These are phyloP conservation scores for Calyptomena viridis DNA, from an alignment of 2,113 vertebrate genomes.

Conservation along the genomic window DNA sequence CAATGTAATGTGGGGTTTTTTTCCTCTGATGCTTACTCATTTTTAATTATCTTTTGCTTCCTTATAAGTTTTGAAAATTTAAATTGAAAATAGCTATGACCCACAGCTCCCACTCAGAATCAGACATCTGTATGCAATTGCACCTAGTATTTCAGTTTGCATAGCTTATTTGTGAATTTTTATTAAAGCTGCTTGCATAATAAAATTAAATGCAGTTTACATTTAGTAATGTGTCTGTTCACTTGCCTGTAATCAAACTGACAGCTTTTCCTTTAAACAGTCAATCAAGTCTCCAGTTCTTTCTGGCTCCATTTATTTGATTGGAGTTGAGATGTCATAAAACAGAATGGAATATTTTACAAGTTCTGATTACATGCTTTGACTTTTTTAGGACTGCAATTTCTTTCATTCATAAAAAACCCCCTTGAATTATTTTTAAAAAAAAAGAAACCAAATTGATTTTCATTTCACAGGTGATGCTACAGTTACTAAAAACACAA, in stretches of 20 bases:
- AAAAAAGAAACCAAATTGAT: not conserved
- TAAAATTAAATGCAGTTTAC: slow-evolving; percentile 58
- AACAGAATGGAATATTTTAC: slow-evolving; percentile 61
- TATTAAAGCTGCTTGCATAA: slow-evolving; percentile 55
- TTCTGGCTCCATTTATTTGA: slow-evolving; percentile 49
- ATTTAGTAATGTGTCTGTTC: slow-evolving; percentile 35
- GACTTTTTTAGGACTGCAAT: slow-evolving; percentile 40
- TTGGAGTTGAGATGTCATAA: slow-evolving; percentile 56
- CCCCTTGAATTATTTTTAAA: not conserved
- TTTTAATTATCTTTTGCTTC: slow-evolving; percentile 13
- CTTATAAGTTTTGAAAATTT: not conserved
- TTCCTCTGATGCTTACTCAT: not conserved
- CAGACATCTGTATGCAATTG: not conserved
- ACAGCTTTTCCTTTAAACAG: slow-evolving; percentile 62
- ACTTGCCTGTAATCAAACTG: slow-evolving; percentile 62
- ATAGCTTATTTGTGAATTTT: slow-evolving; percentile 18
- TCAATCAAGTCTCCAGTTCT: slow-evolving; percentile 44
- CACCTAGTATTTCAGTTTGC: not conserved
- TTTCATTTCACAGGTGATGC: slow-evolving; percentile 34
- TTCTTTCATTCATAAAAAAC: slow-evolving; percentile 45
- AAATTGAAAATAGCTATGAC: not conserved
- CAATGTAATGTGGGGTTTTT: accelerated
- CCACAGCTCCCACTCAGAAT: not conserved
- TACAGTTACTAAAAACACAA: not conserved
- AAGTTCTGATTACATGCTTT: slow-evolving; percentile 33